phyloP scores from a whole-genome alignment of 2,888 invertebrate species.

The Drosophila diplacantha region DNA sequence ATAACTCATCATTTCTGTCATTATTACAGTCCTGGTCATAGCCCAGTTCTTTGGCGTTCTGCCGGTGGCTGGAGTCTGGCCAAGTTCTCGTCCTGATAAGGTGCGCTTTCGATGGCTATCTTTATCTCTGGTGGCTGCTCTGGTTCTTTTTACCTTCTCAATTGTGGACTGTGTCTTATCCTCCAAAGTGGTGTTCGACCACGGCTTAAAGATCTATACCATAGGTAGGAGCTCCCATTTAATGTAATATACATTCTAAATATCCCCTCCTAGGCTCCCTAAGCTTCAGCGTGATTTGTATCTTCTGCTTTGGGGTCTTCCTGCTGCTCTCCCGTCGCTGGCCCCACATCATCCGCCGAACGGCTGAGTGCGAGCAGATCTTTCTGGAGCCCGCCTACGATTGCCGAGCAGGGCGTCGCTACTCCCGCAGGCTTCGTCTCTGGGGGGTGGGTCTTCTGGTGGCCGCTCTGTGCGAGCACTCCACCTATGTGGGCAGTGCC shows the following conservation, averaged over 20 bases:
- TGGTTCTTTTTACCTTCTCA: constrained; percentile 54
- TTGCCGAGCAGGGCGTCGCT: constrained; percentile 49
- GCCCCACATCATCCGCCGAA: constrained; percentile 70
- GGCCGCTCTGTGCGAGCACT: constrained; percentile 65
- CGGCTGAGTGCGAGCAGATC: constrained; percentile 64
- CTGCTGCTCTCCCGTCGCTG: constrained; percentile 71
- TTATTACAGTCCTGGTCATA: constrained; percentile 76
- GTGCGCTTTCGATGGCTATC: constrained; percentile 73
- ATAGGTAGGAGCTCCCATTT: constrained; percentile 53
- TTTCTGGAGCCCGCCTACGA: constrained; percentile 70
- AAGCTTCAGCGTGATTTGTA: constrained; percentile 72
- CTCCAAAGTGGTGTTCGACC: constrained; percentile 55
- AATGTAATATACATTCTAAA: not conserved
- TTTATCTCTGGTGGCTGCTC: constrained; percentile 50
- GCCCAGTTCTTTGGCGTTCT: constrained; percentile 80
- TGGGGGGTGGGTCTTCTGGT: constrained; percentile 65
- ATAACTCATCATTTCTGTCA: not conserved
- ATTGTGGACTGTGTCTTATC: constrained; percentile 62
- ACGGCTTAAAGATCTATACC: constrained; percentile 72
- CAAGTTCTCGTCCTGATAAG: constrained; percentile 69
- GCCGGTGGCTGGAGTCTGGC: constrained; percentile 79
- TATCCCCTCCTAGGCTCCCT: constrained; percentile 61
- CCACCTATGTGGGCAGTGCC: constrained; percentile 62
- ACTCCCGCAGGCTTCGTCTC: constrained; percentile 61
- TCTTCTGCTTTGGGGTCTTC: constrained; percentile 63